These are phyloP conservation scores for Pilophorus perplexus DNA, from an alignment of 2,888 invertebrate species.

Conservation along the genomic window DNA sequence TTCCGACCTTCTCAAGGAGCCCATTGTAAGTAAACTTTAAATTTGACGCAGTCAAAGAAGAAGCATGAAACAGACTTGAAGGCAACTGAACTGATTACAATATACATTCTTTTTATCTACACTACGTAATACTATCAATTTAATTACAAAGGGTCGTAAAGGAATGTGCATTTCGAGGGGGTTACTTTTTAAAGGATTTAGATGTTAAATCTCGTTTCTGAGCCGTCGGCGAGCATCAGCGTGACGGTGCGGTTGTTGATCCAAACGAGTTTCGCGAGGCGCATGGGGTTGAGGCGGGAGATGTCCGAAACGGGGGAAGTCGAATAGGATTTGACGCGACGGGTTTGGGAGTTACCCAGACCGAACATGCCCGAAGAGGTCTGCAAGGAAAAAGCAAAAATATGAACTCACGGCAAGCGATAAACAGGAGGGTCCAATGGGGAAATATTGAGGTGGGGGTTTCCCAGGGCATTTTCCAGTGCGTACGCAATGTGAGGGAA, in stretches of 20 bases:
- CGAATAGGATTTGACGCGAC: constrained; percentile 92
- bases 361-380: constrained; percentile 89
- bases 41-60: no score
- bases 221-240: constrained; percentile 92
- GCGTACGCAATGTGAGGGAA: no score
- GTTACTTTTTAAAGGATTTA: constrained; percentile 59
- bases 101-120: no score
- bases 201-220: constrained; percentile 82
- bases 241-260: constrained; percentile 90
- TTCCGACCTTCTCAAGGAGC: no score
- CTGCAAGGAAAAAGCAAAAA: constrained; percentile 53
- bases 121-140: no score
- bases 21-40: no score
- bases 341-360: constrained; percentile 93
- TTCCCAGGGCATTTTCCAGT: no score
- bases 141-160: no score
- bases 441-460: neutral
- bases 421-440: no score
- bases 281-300: constrained; percentile 79
- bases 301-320: constrained; percentile 90
- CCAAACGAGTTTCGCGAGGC: constrained; percentile 91
- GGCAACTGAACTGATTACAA: no score
- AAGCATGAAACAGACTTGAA: no score
- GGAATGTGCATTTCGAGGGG: constrained; percentile 8
- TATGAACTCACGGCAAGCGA: no score